Conservation (phyloP, 1,140 invertebrate genomes). For the Choristoneura fumiferana region DNA sequence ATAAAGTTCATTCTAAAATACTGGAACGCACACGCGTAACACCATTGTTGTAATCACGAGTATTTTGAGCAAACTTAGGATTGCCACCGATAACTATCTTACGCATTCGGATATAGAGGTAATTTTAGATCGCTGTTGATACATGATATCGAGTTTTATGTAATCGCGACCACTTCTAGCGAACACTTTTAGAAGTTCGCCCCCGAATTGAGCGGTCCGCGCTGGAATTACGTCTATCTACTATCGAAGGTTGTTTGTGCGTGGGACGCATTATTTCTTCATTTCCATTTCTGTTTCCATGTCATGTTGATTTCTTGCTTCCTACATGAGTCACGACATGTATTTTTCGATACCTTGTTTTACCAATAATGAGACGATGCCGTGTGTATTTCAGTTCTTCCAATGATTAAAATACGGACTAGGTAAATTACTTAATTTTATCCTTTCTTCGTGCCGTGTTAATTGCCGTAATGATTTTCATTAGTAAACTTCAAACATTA, state of each 20-base stretch:
- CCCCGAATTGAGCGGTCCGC: slow-evolving; percentile 72
- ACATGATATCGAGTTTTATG: slow-evolving; percentile 36
- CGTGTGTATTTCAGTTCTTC: no score
- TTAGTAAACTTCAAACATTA: slow-evolving; percentile 16
- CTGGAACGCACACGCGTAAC: slow-evolving; percentile 26
- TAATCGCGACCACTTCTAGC: slow-evolving; percentile 71
- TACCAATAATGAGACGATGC: no score
- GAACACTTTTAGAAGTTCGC: slow-evolving; percentile 68
- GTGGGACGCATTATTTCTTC: slow-evolving; percentile 63
- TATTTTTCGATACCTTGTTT: neutral
- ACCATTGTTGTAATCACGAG: slow-evolving; percentile 44
- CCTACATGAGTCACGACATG: slow-evolving; percentile 17
- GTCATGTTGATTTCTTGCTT: slow-evolving; percentile 27
- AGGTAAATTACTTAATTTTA: no score
- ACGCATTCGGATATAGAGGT: slow-evolving; percentile 37
- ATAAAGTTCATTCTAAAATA: slow-evolving; percentile 25
- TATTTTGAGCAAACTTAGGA: slow-evolving; percentile 42
- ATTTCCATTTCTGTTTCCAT: slow-evolving; percentile 44
- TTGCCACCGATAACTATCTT: slow-evolving; percentile 42
- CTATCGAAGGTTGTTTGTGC: slow-evolving; percentile 62
- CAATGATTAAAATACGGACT: no score
- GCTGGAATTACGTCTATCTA: slow-evolving; percentile 54
- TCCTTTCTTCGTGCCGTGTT: neutral
- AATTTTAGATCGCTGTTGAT: slow-evolving; percentile 29
- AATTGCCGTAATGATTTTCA: slow-evolving; percentile 16